A percentile compares a stretch with the other conserved stretches of the same genome.
Conservation (phyloP, 2,797 vertebrate species). For the Champsocephalus gunnari region DNA sequence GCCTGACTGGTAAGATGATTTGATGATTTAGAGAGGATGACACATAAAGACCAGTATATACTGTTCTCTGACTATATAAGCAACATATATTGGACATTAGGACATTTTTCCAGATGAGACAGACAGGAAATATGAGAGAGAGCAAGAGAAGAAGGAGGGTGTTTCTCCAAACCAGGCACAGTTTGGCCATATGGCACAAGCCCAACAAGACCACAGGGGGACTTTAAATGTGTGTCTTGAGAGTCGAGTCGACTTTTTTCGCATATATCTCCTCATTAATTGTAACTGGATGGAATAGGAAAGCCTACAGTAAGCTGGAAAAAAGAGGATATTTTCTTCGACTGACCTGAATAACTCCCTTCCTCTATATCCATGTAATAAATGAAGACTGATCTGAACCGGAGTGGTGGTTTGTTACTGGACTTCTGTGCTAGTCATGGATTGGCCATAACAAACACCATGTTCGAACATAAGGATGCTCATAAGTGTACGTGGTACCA, state of each 20-base stretch:
- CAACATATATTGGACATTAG: neutral
- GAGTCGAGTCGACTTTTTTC: neutral
- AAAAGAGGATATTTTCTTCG: slow-evolving; percentile 3
- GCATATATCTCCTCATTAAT: neutral
- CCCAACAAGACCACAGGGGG: neutral
- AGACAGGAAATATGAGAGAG: slow-evolving; percentile 7
- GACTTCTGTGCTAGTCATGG: too few relatives aligned
- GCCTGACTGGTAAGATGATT: neutral
- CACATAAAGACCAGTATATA: neutral
- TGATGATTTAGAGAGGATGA: neutral
- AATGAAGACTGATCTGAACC: slow-evolving; percentile 17
- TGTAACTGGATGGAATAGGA: neutral
- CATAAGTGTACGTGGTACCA: too few relatives aligned
- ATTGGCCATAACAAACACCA: too few relatives aligned
- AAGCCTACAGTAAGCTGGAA: neutral
- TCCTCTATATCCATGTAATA: slow-evolving; percentile 4
- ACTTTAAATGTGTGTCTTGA: neutral
- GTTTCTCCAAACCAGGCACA: neutral
- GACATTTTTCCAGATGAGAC: neutral
- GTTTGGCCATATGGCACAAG: slow-evolving; percentile 4
- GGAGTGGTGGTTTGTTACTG: too few relatives aligned
- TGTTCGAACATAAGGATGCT: too few relatives aligned
- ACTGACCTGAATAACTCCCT: neutral
- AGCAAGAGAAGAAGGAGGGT: neutral
- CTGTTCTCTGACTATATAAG: neutral